Evolutionary conservation across 2,113 vertebrate genomes (phyloP).

Genomic region (Mixornis gularis): DNA sequence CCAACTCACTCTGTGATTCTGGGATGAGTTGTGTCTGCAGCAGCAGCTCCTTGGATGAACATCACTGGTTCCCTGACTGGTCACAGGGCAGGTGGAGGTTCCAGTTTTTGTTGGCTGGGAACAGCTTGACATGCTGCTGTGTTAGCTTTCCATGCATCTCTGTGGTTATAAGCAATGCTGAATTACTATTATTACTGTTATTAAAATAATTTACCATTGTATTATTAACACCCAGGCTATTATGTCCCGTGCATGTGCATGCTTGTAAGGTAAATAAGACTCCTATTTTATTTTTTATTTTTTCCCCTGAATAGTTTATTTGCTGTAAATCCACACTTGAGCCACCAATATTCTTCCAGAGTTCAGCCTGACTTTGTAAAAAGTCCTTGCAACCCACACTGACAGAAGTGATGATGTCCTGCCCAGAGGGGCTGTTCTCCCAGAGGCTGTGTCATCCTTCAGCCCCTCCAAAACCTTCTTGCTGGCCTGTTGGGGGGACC

Average conservation of each 20-base stretch:
- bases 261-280: not conserved
- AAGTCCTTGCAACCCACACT: not conserved
- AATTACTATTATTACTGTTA: not conserved
- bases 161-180: not conserved
- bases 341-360: not conserved
- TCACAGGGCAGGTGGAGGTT: not conserved
- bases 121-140: not conserved
- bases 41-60: not conserved
- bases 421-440: not conserved
- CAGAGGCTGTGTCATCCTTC: not conserved
- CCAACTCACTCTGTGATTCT: not conserved
- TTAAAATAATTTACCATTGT: not conserved
- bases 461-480: not conserved
- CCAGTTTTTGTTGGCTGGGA: not conserved
- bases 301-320: not conserved
- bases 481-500: fast-evolving
- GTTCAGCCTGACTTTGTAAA: not conserved
- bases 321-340: not conserved
- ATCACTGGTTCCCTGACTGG: not conserved
- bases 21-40: not conserved
- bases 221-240: not conserved
- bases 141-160: not conserved
- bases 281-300: not conserved
- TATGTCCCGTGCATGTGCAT: not conserved
- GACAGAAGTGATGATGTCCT: not conserved